Evolutionary conservation across 2,888 invertebrate genomes (phyloP), one percentile per base, ranked within the genome.

Genomic region (Netelia virgata): DNA sequence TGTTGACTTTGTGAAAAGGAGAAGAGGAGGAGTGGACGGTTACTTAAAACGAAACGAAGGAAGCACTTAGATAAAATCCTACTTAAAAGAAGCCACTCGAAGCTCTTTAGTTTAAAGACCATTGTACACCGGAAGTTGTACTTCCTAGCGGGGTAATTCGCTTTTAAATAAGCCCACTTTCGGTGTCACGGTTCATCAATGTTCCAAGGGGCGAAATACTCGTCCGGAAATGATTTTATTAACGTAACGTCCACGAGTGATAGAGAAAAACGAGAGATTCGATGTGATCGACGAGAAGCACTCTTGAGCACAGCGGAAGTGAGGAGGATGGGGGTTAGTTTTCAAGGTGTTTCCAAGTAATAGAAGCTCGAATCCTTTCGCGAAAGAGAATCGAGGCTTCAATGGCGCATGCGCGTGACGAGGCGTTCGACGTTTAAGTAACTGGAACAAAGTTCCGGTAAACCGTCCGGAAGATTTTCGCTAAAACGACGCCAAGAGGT

Each of bases 71-170:
- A 23, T 14, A 64, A 10, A 64, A 77, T 78, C 57, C 69, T 64
- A 87, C 86, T 86, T 82, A n/a, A 59, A 66, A 18, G n/a, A n/a
- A 82, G 47, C 79, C 84, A 85, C 85, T 88, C 79, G 77, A 86
- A 81, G 82, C 84, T 84, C 85, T 83, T 85, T 82, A 76, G 78
- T 59, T 78, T 63, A 82, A 79, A 74, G 69, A 73, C 69, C 69
- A 84, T 74, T 36, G 36, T 23, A 41, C 10, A 28, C 72, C 86
- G 86, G 86, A 87, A 88, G 76, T 72, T 66, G 57, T 59, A 73
- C 84, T 86, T 86, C 80, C 78, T 83, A 85, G 86, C 76, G 70
- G 83, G 72, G 83, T 63, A 64, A 77, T 84, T 86, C 57, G 16
- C 57, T 47, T 14, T 47, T 14, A 47, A 47, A 47, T 47, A 47